Evolutionary conservation across 2,797 vertebrate species (phyloP), one percentile per base, ranked within the genome.

Genomic region (Diceros bicornis): DNA sequence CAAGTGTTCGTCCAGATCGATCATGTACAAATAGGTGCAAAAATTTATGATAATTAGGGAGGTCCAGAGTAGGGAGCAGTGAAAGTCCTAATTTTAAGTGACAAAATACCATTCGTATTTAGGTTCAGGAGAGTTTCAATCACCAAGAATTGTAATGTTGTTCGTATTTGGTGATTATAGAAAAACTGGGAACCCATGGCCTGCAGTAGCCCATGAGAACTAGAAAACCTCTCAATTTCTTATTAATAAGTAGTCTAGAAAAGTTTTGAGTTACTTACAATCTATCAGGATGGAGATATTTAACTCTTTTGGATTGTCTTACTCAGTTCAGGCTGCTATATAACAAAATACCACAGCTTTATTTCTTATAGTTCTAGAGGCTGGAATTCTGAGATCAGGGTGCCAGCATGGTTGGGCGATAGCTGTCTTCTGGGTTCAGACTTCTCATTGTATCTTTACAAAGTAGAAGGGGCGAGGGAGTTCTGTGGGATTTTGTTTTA

Each of bases 371-470:
- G 41, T 59, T 71, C 17, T 13, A 11, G 32, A 47, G n/a, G 1
- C 16, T 44, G 7, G 32, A 7, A 32, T 21, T n/a, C 37, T 13
- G 13, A 41, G 27, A 7, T 29, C 37, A 68, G 50, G 21, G 7
- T 17, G 20, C 1, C 10, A 1, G 34, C 1, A 1, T 23, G 59
- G 3, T 12, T 4, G 6, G 1, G 32, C 1, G 23, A 29, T 6
- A 2, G 18, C 18, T 21, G 10, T 23, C 21, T 21, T 41, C 34
- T 47, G 59, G 41, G 23, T 14, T 1, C 34, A 5, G 50, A n/a
- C 7, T 44, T 44, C 23, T 75, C 14, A 7, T 1, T 47, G 1
- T 0, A 2, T 7, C 25, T 17, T 66, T 59, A 23, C 2, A 0
- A 2, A 59, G 3, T 2, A 4, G 41, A 8, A 72, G 57, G 14